Conservation (phyloP, 2,113 vertebrate species). For the Galbula dea region DNA sequence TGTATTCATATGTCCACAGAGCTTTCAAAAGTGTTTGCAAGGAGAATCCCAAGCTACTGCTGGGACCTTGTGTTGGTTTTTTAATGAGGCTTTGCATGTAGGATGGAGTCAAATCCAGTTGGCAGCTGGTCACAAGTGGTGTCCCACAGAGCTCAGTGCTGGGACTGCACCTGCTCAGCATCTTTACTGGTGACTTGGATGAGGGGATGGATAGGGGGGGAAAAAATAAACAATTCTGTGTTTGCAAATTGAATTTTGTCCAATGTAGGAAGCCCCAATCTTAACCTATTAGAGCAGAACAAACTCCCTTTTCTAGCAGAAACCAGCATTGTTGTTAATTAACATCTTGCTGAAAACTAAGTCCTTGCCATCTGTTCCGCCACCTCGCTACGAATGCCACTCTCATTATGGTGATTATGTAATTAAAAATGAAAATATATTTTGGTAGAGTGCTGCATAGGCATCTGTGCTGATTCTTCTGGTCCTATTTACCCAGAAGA, state of each 20-base stretch:
- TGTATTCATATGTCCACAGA: not conserved
- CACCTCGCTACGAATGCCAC: constrained; percentile 51
- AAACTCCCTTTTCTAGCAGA: not conserved
- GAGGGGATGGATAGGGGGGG: not conserved
- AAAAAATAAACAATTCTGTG: not conserved
- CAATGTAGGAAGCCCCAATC: not conserved
- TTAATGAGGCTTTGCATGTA: not conserved
- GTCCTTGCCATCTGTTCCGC: constrained; percentile 63
- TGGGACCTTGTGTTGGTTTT: not conserved
- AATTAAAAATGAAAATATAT: constrained; percentile 64
- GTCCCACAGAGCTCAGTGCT: too few species aligned
- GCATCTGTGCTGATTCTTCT: constrained; percentile 33
- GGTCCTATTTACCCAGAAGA: not conserved
- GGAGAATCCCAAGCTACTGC: not conserved
- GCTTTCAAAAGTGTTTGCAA: not conserved
- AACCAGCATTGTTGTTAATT: constrained; percentile 37
- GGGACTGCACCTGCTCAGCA: too few species aligned
- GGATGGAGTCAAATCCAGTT: too few species aligned
- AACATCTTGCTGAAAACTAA: constrained; percentile 32
- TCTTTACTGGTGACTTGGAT: too few species aligned
- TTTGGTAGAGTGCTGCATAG: constrained; percentile 49
- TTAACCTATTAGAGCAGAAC: not conserved
- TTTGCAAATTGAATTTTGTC: not conserved
- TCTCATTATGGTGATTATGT: constrained; percentile 55
- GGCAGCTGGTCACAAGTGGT: too few species aligned